phyloP scores from a whole-genome alignment of 1,140 invertebrate species.

The Hycleus phaleratus region DNA sequence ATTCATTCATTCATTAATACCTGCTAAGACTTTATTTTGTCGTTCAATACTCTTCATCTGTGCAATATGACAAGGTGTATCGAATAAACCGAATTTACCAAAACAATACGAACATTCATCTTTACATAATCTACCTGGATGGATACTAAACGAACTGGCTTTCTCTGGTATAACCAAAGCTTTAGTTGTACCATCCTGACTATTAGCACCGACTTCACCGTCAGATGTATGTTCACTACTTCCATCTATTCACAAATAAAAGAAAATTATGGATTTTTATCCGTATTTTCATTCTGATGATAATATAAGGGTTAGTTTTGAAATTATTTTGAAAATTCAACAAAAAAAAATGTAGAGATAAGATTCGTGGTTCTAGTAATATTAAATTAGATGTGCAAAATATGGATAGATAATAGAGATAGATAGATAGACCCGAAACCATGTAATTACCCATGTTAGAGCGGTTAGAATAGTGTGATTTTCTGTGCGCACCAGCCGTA shows the following conservation, averaged over 20 bases:
- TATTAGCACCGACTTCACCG: constrained; percentile 37
- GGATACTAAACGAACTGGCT: constrained; percentile 76
- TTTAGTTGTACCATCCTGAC: constrained; percentile 49
- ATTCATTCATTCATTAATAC: constrained; percentile 36
- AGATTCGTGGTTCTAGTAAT: constrained; percentile 8
- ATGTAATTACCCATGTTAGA: constrained; percentile 50
- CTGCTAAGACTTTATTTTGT: constrained; percentile 65
- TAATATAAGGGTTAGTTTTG: no score
- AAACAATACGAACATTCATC: constrained; percentile 79
- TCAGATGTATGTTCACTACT: constrained; percentile 41
- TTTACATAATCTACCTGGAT: constrained; percentile 67
- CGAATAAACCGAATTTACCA: constrained; percentile 74
- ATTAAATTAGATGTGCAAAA: constrained; percentile 22
- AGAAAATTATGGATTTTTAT: background rate
- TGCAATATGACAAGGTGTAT: constrained; percentile 77
- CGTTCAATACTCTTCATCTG: constrained; percentile 72
- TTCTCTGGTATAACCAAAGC: constrained; percentile 75
- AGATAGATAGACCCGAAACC: constrained; percentile 35
- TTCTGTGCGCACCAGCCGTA: constrained; percentile 54
- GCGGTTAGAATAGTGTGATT: constrained; percentile 58
- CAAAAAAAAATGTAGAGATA: background rate
- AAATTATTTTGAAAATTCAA: background rate
- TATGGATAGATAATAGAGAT: background rate
- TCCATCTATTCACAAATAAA: constrained; percentile 31
- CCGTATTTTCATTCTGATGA: background rate